Evolutionary conservation across 2,797 vertebrate genomes (phyloP), one percentile per base, ranked within the genome.

Genomic region (Enteromius fasciolatus): DNA sequence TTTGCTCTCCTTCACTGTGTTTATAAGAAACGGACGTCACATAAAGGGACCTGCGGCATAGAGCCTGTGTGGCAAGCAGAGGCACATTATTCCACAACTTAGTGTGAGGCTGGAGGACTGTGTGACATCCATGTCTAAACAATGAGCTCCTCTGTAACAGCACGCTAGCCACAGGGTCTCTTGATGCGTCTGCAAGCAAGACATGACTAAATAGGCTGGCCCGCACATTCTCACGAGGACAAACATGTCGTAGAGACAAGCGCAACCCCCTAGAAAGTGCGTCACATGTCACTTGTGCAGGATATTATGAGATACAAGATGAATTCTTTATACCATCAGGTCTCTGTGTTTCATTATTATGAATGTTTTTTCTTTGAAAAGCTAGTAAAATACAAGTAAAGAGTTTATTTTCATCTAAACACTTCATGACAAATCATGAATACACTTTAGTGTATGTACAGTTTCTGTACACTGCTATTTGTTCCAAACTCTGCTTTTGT

Each of bases 101-200:
- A 76, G 39, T 73, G 75, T 80, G 70, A 76, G 64, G 36, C 57
- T 20, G 10, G 20, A 69, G 68, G 61, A 63, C 57, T 76, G 61
- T 52, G 52, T 72, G 83, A 81, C 67, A 68, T 67, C 61, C 73
- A 70, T 78, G 63, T 50, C 78, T 33, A 81, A 86, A 86, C 81
- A 86, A 79, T 76, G 73, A 39, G 61, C 20, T 63, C 74, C 44
- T 80, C 82, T 76, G 57, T 59, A 80, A 82, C 41, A 68, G 76
- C 39, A 54, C 5, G 18, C 66, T 44, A 54, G 39, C 44, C 75
- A 41, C 46, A 64, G 50, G 54, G 69, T 74, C 72, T 61, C 66
- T 39, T 44, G 36, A 64, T 59, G 72, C 9, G 50, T 2, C 18
- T 33, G 78, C 28, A 57, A 67, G 59, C 0, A 2, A 10, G 31